Percentiles rank a stretch among this genome's conserved stretches.
Evolutionary conservation across 2,888 invertebrate species (phyloP).

Genomic region (Camptogramma bilineatum): DNA sequence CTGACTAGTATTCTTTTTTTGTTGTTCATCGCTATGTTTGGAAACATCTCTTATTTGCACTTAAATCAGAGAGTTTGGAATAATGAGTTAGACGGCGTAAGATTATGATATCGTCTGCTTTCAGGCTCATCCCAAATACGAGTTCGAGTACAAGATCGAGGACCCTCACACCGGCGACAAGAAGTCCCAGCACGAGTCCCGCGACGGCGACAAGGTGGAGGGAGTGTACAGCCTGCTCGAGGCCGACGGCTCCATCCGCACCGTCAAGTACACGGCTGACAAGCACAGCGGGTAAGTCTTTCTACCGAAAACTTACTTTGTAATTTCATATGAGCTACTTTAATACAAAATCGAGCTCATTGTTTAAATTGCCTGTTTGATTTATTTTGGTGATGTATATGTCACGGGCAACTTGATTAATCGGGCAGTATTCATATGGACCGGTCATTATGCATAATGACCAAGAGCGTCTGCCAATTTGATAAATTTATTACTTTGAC

Average conservation of each 20-base stretch:
- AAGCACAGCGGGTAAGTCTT: constrained; percentile 75
- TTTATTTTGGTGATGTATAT: no score
- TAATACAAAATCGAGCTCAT: no score
- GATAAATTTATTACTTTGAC: no score
- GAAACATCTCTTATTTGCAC: no score
- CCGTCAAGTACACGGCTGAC: constrained; percentile 83
- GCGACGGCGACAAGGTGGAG: constrained; percentile 82
- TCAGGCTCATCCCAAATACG: constrained; percentile 82
- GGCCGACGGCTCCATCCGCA: constrained; percentile 83
- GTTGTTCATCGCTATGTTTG: background rate
- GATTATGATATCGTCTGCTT: constrained; percentile 5
- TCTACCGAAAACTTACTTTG: background rate
- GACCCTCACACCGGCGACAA: constrained; percentile 85
- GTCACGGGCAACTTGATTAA: no score
- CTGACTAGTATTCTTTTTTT: background rate
- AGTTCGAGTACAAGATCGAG: constrained; percentile 80
- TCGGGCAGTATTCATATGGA: no score
- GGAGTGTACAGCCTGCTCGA: constrained; percentile 86
- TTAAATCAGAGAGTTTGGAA: no score
- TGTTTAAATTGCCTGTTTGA: no score
- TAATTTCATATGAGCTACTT: no score
- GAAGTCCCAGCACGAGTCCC: constrained; percentile 82
- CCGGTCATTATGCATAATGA: no score
- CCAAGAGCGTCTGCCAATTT: no score
- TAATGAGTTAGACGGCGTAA: no score